Base-by-base conservation (phyloP, 2,113 vertebrate genomes). In the Tragelaphus scriptus region DNA sequence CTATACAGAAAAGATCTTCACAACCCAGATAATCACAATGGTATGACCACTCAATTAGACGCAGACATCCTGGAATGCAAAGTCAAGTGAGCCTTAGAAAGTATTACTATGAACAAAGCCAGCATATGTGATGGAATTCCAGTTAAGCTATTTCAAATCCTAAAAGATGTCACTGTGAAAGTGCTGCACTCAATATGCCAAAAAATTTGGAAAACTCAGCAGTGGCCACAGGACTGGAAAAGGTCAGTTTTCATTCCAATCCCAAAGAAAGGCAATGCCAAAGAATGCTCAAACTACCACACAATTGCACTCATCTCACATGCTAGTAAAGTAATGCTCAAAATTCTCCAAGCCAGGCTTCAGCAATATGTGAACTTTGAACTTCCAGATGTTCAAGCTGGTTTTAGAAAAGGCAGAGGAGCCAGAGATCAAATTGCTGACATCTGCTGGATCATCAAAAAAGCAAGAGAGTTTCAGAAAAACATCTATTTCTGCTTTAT, bases 361-460 rank as follows among this genome's bases (percentile, higher is more conserved):
- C 61, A 63, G 1, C 6, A 32, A 2, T 63, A 32, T 30, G 4
- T 63, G 6, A 63, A 63, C 61, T 3, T 0, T 32, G 30, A 65
- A 65, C 6, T 65, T 32, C 15, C 13, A 8, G 30, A 65, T 65
- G 61, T 32, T 0, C 30, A 32, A 32, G 7, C 14, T 65, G 15
- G 30, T 3, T 65, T 32, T 65, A 7, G 3, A 32, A 65, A 63
- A 65, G 61, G 30, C 30, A 65, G 14, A 65, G 30, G 61, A 65
- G 32, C 3, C 30, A 65, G 61, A 65, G 14, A 32, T 65, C 61
- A 65, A 32, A 65, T 65, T 65, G 30, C 30, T 30, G 32, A 65
- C 14, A 63, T 63, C 0, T 0, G 6, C 3, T 16, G 14, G 14
- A 2, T 63, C 61, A 63, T 3, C 1, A 6, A 32, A 63, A 63